These are phyloP conservation scores for Glandiceps talaboti DNA, from an alignment of 53 echinoderm and acorn worm species.

Conservation along the genomic window DNA sequence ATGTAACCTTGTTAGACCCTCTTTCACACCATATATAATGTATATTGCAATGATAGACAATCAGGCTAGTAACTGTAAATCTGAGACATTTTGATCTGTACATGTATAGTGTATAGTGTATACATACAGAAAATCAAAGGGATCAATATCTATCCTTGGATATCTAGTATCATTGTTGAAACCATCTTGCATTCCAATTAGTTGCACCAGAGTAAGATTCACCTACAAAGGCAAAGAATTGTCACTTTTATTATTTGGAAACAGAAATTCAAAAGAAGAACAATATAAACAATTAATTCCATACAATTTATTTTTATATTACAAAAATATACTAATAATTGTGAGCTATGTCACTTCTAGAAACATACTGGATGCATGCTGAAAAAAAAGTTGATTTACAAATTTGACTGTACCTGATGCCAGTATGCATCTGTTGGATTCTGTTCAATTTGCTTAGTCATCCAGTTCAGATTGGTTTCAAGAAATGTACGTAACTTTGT, in stretches of 20 bases:
- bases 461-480: conserved; percentile 62
- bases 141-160: conserved; percentile 41
- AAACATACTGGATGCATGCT: background rate
- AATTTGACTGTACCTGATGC: conserved; percentile 71
- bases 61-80: too few species aligned
- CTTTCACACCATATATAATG: too few species aligned
- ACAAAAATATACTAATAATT: conserved; percentile 1
- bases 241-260: too few species aligned
- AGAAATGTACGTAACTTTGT: conserved; percentile 46
- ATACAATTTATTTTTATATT: background rate
- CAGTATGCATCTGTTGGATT: conserved; percentile 62
- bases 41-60: too few species aligned
- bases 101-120: too few species aligned
- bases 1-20: too few species aligned
- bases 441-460: conserved; percentile 34
- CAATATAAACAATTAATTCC: too few species aligned
- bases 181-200: conserved; percentile 72
- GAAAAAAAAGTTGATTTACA: background rate
- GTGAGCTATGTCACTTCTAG: background rate
- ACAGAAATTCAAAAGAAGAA: too few species aligned
- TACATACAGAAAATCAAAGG: conserved; percentile 91
- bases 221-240: conserved; percentile 42
- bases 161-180: conserved; percentile 22
- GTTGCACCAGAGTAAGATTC: conserved; percentile 44
- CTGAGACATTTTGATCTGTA: too few species aligned